Conservation (phyloP, 2,113 vertebrate genomes). For the Enhydra lutris region DNA sequence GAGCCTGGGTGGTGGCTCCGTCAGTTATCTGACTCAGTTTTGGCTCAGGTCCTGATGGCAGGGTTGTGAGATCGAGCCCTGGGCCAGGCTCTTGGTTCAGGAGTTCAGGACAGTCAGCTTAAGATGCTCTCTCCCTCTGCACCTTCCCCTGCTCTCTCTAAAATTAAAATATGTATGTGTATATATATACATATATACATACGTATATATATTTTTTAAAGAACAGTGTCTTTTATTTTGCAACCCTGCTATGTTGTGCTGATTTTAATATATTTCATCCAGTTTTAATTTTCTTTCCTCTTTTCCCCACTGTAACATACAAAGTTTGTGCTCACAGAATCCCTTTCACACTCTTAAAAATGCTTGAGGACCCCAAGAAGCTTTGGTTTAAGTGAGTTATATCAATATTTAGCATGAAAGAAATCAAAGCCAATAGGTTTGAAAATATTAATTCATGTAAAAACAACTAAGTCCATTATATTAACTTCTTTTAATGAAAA, state of each 20-base stretch:
- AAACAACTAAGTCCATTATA: background rate
- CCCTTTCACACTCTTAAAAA: background rate
- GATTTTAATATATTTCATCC: background rate
- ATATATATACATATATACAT: too few relatives aligned
- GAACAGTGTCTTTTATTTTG: background rate
- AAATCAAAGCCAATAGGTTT: background rate
- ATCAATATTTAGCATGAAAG: background rate
- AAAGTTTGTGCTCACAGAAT: background rate
- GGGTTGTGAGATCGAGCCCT: background rate
- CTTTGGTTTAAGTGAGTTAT: background rate
- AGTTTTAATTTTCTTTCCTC: background rate
- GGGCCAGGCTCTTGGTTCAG: background rate
- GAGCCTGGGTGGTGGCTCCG: background rate
- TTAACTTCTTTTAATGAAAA: background rate
- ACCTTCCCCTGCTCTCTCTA: background rate
- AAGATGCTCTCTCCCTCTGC: background rate
- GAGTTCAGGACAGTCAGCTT: background rate
- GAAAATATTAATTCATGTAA: background rate
- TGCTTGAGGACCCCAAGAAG: background rate
- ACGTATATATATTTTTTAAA: background rate
- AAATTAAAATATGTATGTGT: too few relatives aligned
- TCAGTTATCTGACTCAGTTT: background rate
- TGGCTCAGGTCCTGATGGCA: background rate
- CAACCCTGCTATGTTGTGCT: background rate
- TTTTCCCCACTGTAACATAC: background rate